phyloP scores from a whole-genome alignment of 2,888 invertebrate genomes.

The Conus canariensis region DNA sequence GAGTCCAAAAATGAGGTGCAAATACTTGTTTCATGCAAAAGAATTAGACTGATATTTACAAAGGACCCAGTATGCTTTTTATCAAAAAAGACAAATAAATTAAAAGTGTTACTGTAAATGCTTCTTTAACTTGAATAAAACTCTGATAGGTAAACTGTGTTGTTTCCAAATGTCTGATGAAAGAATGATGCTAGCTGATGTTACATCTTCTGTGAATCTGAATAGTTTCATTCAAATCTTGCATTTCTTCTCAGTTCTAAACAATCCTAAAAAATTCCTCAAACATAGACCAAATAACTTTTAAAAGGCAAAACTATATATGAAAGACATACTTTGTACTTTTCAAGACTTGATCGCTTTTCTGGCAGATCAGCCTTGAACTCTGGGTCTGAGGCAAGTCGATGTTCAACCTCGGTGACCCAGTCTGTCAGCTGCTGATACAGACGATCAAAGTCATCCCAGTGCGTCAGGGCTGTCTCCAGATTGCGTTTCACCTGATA shows the following conservation, averaged over 20 bases:
- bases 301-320: background rate
- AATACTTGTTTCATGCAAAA: too few relatives aligned
- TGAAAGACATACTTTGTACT: constrained; percentile 83
- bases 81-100: too few relatives aligned
- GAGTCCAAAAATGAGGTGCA: too few relatives aligned
- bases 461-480: constrained; percentile 86
- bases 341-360: constrained; percentile 92
- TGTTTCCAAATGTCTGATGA: too few relatives aligned
- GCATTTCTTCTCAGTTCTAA: background rate
- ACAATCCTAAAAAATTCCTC: background rate
- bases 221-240: too few relatives aligned
- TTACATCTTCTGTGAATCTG: too few relatives aligned
- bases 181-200: too few relatives aligned
- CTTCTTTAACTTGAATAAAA: too few relatives aligned
- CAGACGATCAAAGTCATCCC: constrained; percentile 92
- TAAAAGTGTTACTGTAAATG: too few relatives aligned
- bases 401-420: constrained; percentile 91
- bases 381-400: constrained; percentile 91
- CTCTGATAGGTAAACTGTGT: too few relatives aligned
- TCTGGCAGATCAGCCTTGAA: constrained; percentile 92
- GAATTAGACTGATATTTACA: too few relatives aligned
- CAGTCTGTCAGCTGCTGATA: constrained; percentile 88
- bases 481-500: constrained; percentile 84
- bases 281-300: background rate
- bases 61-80: too few relatives aligned